phyloP scores from a whole-genome alignment of 2,113 vertebrate species.

The Anthoscopus minutus region DNA sequence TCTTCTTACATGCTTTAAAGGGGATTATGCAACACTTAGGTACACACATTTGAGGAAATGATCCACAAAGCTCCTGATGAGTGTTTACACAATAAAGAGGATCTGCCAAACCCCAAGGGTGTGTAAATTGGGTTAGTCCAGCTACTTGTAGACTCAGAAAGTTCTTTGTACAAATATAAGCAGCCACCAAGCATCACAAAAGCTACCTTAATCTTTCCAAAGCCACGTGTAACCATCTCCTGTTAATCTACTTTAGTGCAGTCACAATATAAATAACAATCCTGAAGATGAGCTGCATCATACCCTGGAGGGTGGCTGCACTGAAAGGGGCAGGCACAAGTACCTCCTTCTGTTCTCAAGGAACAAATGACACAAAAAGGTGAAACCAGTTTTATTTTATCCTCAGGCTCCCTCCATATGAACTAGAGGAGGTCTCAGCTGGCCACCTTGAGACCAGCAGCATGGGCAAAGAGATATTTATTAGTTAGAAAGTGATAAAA shows the following conservation, averaged over 20 bases:
- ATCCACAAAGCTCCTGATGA: background rate
- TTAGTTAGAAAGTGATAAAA: background rate
- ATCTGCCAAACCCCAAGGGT: background rate
- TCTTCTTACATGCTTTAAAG: background rate
- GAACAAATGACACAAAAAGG: background rate
- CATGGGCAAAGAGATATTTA: background rate
- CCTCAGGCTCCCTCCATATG: background rate
- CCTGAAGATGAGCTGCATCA: background rate
- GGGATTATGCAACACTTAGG: background rate
- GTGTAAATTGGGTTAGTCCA: background rate
- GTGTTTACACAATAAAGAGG: background rate
- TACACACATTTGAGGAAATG: background rate
- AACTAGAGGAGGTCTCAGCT: background rate
- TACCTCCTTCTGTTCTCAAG: background rate
- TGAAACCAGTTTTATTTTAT: background rate
- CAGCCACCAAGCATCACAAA: background rate
- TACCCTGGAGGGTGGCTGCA: background rate
- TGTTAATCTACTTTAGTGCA: background rate
- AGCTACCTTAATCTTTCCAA: background rate
- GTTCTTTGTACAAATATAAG: background rate
- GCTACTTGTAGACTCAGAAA: background rate
- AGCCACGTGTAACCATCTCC: background rate
- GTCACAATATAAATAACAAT: background rate
- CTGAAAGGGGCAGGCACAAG: background rate
- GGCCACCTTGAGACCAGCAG: background rate